Conservation (phyloP, 2,113 vertebrate species). For the Irena cyanogastra region DNA sequence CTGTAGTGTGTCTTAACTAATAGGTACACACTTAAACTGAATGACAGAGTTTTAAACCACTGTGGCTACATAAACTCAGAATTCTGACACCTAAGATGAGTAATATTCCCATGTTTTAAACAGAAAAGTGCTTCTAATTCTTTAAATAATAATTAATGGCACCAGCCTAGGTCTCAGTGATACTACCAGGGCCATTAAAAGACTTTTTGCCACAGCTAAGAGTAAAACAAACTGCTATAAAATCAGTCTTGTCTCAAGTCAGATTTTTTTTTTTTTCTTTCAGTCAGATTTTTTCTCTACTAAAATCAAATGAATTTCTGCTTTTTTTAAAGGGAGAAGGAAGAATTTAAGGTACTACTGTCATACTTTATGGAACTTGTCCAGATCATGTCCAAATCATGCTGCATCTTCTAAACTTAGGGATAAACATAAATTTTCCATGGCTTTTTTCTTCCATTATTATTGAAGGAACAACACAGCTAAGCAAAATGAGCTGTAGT, state of each 20-base stretch:
- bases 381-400: not conserved
- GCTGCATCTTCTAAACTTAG: not conserved
- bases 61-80: not conserved
- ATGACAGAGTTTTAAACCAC: not conserved
- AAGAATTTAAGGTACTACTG: not conserved
- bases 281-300: not conserved
- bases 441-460: not conserved
- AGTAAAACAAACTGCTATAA: not conserved
- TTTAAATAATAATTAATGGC: not conserved
- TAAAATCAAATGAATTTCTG: not conserved
- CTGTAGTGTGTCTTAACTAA: not conserved
- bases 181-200: not conserved
- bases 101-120: not conserved
- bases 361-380: not conserved
- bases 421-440: not conserved
- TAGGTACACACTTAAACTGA: not conserved
- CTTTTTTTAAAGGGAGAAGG: accelerated
- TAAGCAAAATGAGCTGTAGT: not conserved
- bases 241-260: not conserved
- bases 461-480: not conserved
- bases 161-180: not conserved
- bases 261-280: not conserved
- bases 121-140: not conserved
- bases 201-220: not conserved
- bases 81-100: not conserved